Conservation (phyloP, 2,888 invertebrate genomes). For the Leptopilina myrica region DNA sequence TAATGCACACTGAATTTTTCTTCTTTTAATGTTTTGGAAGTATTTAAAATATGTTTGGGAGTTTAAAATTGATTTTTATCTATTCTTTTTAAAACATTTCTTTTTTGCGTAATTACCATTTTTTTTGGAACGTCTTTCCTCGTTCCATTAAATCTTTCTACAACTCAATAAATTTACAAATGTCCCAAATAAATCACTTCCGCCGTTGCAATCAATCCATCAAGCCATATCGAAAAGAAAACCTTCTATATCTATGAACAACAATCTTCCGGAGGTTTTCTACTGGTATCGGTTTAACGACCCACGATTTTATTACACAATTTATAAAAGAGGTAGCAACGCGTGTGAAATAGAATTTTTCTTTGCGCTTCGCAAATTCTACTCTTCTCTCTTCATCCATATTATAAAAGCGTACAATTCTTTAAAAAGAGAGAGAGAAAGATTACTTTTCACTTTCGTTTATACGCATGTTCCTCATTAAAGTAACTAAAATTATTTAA, state of each 20-base stretch:
- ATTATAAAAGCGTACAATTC: conserved; percentile 32
- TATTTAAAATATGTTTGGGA: not conserved
- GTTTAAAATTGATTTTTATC: not conserved
- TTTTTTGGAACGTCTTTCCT: conserved; percentile 3
- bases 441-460: not conserved
- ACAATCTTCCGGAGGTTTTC: conserved; percentile 41
- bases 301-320: conserved; percentile 54
- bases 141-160: conserved; percentile 40
- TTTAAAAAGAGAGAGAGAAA: not conserved
- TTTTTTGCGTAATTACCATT: not conserved
- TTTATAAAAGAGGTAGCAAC: conserved; percentile 50
- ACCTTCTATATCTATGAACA: conserved; percentile 13
- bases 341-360: conserved; percentile 51
- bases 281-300: conserved; percentile 49
- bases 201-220: conserved; percentile 35
- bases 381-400: conserved; percentile 37
- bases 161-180: conserved; percentile 26
- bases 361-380: conserved; percentile 55
- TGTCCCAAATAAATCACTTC: conserved; percentile 39
- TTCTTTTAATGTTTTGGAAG: too few species aligned
- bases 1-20: too few species aligned
- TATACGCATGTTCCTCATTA: not conserved
- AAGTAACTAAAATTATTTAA: not conserved
- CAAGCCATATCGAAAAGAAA: conserved; percentile 30
- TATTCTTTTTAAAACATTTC: not conserved